Evolutionary conservation across 2,888 invertebrate species (phyloP).

Genomic region (Scaptomyza caliginosa): DNA sequence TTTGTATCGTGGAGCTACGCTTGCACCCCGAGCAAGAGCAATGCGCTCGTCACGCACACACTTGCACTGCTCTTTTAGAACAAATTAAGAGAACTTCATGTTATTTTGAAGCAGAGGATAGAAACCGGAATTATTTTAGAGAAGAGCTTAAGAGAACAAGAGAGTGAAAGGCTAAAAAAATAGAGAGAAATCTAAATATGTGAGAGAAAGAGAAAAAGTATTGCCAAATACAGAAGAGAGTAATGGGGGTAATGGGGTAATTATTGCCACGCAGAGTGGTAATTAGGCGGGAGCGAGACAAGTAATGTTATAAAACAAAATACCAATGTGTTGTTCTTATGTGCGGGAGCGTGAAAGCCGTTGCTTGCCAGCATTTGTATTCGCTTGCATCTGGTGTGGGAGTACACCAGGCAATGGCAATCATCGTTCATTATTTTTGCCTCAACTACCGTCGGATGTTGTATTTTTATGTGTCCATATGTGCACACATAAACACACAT

Average conservation of each 20-base stretch:
- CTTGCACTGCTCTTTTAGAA: neutral
- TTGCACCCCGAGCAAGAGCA: slow-evolving; percentile 42
- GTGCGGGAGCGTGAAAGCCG: slow-evolving; percentile 41
- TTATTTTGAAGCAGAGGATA: slow-evolving; percentile 8
- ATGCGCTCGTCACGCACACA: slow-evolving; percentile 5
- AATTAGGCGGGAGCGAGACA: slow-evolving; percentile 69
- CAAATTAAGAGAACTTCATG: neutral
- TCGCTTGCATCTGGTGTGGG: slow-evolving; percentile 53
- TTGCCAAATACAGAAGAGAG: slow-evolving; percentile 18
- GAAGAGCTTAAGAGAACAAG: slow-evolving; percentile 2
- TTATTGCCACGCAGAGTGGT: slow-evolving; percentile 77
- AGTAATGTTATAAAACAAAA: slow-evolving; percentile 68
- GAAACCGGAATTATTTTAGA: slow-evolving; percentile 34
- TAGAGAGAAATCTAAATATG: neutral
- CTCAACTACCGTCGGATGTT: slow-evolving; percentile 57
- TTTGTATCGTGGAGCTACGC: slow-evolving; percentile 38
- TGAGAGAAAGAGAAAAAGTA: slow-evolving; percentile 11
- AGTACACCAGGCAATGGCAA: slow-evolving; percentile 54
- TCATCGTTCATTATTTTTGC: slow-evolving; percentile 65
- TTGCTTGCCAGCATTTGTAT: slow-evolving; percentile 4
- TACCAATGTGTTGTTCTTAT: slow-evolving; percentile 48
- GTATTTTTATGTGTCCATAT: neutral
- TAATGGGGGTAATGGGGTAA: slow-evolving; percentile 67
- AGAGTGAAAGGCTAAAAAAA: too few relatives aligned
- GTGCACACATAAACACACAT: neutral